Base-by-base conservation (phyloP, 2,797 vertebrate species). In the Dendrocincla tyrannina region DNA sequence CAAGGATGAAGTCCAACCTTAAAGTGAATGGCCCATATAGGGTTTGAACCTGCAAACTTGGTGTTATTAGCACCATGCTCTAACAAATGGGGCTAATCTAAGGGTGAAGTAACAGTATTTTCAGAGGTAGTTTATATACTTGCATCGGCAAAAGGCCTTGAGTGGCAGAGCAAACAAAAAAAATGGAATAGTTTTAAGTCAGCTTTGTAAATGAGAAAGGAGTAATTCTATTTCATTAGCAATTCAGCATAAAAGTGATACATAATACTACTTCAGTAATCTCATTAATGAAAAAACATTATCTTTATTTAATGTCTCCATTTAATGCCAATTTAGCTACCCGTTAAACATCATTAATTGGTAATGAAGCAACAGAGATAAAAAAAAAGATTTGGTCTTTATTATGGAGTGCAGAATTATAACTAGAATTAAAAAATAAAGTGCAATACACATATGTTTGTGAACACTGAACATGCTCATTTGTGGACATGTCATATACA, bases 241-340 rank as follows among this genome's bases (percentile, higher is more conserved):
- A 88, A 95, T 85, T 97, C 95, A 96, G 85, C 93, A 94, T 84
- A 92, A 96, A 97, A 96, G 85, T 95, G 85, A 96, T 91, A 41
- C 59, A 56, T 42, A 78, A 79, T 93, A 66, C 78, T 93, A 84
- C 95, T 82, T 95, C 50, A 79, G 68, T 94, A 93, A 97, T 95
- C 93, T 97, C 88, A 95, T 96, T 97, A 97, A 96, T 96, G 96
- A 95, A 82, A 50, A 97, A 96, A 92, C 92, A 97, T 96, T 97
- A 96, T 96, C 90, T 97, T 95, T 95, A 86, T 93, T 96, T 95
- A 94, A 91, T 97, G 74, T 90, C 85, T 82, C 60, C 7, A 24
- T 96, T 97, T 97, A 97, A 97, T 95, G 82, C 90, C 77, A 93
- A 91, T 97, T 96, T 97, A 96, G 92, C 92, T 97, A 82, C 87